These are phyloP conservation scores for Gadus chalcogrammus DNA, from an alignment of 2,113 vertebrate species.

Conservation along the genomic window DNA sequence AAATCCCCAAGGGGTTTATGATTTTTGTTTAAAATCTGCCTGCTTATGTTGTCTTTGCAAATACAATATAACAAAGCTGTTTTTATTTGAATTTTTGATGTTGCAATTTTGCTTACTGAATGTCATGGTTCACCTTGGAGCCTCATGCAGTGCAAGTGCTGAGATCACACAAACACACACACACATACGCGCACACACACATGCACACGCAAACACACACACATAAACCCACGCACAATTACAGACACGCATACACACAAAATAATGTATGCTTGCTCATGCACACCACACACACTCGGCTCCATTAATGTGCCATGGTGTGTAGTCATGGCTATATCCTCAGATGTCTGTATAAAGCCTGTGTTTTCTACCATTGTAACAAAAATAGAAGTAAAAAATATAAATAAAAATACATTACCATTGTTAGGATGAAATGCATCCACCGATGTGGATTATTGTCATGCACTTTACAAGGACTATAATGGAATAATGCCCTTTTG, in stretches of 20 bases:
- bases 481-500: conserved; percentile 6
- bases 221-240: background rate
- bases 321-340: conserved; percentile 17
- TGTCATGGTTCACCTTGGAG: conserved; percentile 31
- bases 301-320: conserved; percentile 20
- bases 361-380: conserved; percentile 42
- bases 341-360: conserved; percentile 30
- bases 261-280: background rate
- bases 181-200: background rate
- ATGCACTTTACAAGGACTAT: conserved; percentile 47
- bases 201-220: background rate
- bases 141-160: conserved; percentile 24
- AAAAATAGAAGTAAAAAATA: conserved; percentile 26
- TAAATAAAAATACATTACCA: conserved; percentile 12
- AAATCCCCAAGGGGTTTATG: conserved; percentile 6
- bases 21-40: conserved; percentile 29
- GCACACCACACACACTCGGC: conserved; percentile 1
- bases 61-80: conserved; percentile 19
- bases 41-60: conserved; percentile 27
- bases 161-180: conserved; percentile 18
- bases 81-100: conserved; percentile 34
- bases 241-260: background rate
- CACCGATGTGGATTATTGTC: conserved; percentile 33
- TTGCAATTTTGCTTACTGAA: conserved; percentile 27
- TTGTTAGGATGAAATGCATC: conserved; percentile 20